Conservation (phyloP, 2,113 vertebrate genomes). For the Peucedramus taeniatus region DNA sequence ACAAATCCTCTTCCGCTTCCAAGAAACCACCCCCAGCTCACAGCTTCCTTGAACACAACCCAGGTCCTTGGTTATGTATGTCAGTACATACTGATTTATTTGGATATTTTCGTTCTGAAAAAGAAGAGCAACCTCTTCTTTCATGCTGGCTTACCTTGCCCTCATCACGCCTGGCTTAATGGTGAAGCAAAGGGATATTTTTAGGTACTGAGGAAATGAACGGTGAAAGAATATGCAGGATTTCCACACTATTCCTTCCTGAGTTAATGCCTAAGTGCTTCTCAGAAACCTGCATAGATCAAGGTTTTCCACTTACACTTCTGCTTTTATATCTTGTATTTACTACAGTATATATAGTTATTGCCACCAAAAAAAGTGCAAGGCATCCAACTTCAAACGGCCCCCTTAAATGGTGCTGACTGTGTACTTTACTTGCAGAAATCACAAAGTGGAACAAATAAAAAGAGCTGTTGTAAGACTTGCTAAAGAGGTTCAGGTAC, state of each 20-base stretch:
- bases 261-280: not conserved
- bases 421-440: slow-evolving; percentile 46
- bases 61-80: not conserved
- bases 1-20: not conserved
- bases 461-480: slow-evolving; percentile 31
- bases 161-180: not conserved
- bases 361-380: not conserved
- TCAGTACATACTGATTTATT: not conserved
- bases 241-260: slow-evolving; percentile 19
- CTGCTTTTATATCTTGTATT: not conserved
- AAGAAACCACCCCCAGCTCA: not conserved
- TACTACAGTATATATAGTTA: slow-evolving; percentile 7
- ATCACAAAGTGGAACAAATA: slow-evolving; percentile 43
- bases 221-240: slow-evolving; percentile 7
- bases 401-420: slow-evolving; percentile 45
- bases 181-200: not conserved
- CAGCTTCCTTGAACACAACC: not conserved
- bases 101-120: not conserved
- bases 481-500: slow-evolving; percentile 35
- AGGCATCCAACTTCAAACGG: not conserved
- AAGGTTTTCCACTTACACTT: not conserved
- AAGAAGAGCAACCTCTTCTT: not conserved
- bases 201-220: slow-evolving; percentile 9
- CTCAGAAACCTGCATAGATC: not conserved
- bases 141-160: not conserved